Evolutionary conservation across 2,888 invertebrate genomes (phyloP).

Genomic region (Ceriagrion tenellum): DNA sequence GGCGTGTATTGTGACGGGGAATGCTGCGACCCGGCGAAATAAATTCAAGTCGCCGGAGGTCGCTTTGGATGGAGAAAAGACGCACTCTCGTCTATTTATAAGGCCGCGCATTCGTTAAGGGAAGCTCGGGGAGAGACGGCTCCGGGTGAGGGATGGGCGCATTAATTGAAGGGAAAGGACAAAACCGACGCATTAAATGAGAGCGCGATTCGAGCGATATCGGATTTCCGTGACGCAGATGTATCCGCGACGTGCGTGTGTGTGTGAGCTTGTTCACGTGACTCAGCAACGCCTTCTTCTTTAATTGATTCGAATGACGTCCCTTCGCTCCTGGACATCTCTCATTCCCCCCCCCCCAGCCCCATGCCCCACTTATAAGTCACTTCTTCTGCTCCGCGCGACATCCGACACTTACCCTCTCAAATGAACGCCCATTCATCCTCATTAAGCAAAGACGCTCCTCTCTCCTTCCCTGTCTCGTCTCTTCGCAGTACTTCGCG

Average conservation of each 20-base stretch:
- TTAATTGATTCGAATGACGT: constrained; percentile 28
- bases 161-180: background rate
- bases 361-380: background rate
- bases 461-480: background rate
- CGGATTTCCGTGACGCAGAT: constrained; percentile 27
- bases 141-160: background rate
- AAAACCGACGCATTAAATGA: background rate
- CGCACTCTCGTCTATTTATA: background rate
- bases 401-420: constrained; percentile 28
- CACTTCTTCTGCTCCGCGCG: background rate
- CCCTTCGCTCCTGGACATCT: background rate
- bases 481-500: background rate
- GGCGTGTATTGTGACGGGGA: background rate
- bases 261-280: background rate
- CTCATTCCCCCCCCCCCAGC: background rate
- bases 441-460: background rate
- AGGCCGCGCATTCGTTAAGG: background rate
- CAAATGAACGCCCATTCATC: constrained; percentile 36
- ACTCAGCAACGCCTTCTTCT: background rate
- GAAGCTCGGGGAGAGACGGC: background rate
- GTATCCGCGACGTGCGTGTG: background rate
- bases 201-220: background rate
- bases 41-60: background rate
- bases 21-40: background rate
- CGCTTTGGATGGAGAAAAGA: background rate